Percentiles rank a stretch among this genome's conserved stretches.
Conservation (phyloP, 2,113 vertebrate species). For the Onychostruthus taczanowskii region DNA sequence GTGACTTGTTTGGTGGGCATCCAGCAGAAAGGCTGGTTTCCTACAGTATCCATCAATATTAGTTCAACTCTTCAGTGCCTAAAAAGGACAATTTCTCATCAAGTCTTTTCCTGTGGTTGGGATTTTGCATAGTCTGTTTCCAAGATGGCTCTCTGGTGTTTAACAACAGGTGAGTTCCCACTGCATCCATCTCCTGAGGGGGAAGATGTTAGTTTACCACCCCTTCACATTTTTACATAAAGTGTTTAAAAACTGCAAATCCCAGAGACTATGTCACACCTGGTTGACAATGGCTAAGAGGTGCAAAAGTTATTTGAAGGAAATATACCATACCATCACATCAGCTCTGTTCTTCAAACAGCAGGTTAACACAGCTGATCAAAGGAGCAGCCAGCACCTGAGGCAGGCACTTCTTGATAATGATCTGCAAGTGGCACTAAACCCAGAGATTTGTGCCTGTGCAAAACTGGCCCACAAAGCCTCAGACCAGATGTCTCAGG, state of each 20-base stretch:
- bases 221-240: neutral
- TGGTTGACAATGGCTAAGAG: neutral
- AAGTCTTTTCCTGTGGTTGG: neutral
- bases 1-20: neutral
- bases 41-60: neutral
- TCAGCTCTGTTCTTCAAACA: neutral
- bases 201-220: neutral
- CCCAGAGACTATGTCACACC: neutral
- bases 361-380: neutral
- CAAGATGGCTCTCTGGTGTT: neutral
- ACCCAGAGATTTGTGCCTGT: neutral
- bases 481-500: neutral
- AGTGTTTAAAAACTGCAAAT: neutral
- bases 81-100: neutral
- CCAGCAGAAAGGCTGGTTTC: neutral
- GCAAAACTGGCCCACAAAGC: neutral
- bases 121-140: neutral
- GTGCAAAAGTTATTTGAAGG: neutral
- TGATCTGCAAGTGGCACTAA: neutral
- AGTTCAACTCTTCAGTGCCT: neutral
- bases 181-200: neutral
- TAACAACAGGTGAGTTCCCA: neutral
- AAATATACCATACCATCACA: neutral
- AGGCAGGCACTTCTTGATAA: neutral
- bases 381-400: neutral